A percentile compares a stretch with the other conserved stretches of the same genome.
Evolutionary conservation across 2,888 invertebrate genomes (phyloP).

Genomic region (Ochropacha duplaris): DNA sequence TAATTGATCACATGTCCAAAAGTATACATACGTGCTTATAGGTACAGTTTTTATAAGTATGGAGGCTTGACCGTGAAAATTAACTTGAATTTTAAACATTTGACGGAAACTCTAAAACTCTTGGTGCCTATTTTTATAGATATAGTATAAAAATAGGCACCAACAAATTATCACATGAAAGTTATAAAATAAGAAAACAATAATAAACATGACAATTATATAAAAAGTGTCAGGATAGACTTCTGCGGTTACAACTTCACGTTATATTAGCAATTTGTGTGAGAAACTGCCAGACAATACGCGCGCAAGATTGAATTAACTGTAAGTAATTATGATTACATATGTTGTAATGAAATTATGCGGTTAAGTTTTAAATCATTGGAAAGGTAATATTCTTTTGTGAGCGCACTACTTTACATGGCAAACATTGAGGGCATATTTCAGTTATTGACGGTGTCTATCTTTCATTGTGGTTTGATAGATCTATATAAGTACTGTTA

Average conservation of each 20-base stretch:
- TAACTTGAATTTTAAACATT: not conserved
- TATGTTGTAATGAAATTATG: constrained; percentile 45
- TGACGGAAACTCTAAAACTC: too few species aligned
- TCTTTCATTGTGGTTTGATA: not conserved
- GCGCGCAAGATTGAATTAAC: constrained; percentile 66
- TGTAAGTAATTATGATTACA: constrained; percentile 59
- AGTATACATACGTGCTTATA: not conserved
- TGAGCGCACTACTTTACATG: not conserved
- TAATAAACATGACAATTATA: constrained; percentile 1
- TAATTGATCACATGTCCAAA: not conserved
- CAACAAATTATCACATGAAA: too few species aligned
- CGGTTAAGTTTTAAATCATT: constrained; percentile 18
- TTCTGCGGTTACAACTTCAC: constrained; percentile 57
- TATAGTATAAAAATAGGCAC: not conserved
- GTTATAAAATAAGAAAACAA: not conserved
- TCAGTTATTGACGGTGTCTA: not conserved
- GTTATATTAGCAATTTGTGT: constrained; percentile 70
- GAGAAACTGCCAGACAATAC: constrained; percentile 66
- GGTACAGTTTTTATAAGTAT: too few species aligned
- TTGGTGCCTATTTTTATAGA: too few species aligned
- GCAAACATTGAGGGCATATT: not conserved
- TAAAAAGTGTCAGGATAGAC: constrained; percentile 17
- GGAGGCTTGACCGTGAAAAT: not conserved
- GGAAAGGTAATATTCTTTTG: not conserved
- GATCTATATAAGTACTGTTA: too few species aligned